Base-by-base conservation (phyloP, 2,113 vertebrate genomes). In the Castor canadensis region DNA sequence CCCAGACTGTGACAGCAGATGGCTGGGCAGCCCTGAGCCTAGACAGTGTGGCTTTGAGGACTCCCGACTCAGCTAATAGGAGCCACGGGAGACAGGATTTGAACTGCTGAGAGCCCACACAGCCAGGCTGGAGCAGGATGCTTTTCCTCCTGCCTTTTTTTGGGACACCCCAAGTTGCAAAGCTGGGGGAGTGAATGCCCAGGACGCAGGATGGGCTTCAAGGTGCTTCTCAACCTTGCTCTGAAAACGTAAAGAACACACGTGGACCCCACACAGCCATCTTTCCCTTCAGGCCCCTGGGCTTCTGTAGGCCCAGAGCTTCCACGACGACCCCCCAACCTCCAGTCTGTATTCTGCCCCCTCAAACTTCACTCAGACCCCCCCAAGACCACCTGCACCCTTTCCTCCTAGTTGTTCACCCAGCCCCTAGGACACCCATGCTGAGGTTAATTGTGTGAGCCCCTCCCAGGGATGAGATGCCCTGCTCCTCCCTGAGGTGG, bases 381-480 rank as follows among this genome's bases (percentile, higher is more conserved):
- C 3, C 3, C 54, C 52, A 32, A 35, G n/a, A 40, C 82, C 45
- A 52, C 7, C 13, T 3, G 60, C 22, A 30, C 40, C 6, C 5
- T 24, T 8, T 9, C 40, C 52, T 28, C 22, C 4, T 4, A 56
- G 16, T 2, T 30, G 15, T 49, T 45, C 62, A 24, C 43, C 54
- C 60, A 81, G 86, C 52, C 66, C 5, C 4, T 11, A 7, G n/a
- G 5, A 0, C 24, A 38, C 52, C 16, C 32, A 26, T 0, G 3
- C 49, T 20, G n/a, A 89, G 60, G 67, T 19, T 15, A 56, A 9
- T 16, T 30, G 86, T 3, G 20, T 20, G 32, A 75, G 35, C 62
- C 22, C 56, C 49, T 35, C 28, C 8, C 9, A 1, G 5, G 9
- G 17, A 11, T 6, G 69, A 26, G 69, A 1, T 0, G 24, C 38